Evolutionary conservation across 2,113 vertebrate genomes (phyloP).

Genomic region (Cebus imitator): DNA sequence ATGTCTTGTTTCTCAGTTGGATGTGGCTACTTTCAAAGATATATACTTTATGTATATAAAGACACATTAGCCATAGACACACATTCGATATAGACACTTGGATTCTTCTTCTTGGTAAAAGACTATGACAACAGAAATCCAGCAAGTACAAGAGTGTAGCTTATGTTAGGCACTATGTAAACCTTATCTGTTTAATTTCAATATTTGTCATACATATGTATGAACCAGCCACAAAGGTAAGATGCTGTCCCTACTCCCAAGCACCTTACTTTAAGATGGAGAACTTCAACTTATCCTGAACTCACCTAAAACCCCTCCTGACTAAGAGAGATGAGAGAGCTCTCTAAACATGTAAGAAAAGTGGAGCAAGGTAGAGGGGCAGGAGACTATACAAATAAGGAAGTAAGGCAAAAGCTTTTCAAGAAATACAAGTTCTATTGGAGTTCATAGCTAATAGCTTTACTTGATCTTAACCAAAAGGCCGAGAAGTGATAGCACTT

Average conservation of each 20-base stretch:
- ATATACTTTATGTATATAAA: background rate
- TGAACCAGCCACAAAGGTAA: background rate
- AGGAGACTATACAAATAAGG: background rate
- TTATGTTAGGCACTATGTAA: background rate
- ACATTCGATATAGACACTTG: background rate
- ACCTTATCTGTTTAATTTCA: background rate
- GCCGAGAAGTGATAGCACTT: background rate
- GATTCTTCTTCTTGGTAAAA: background rate
- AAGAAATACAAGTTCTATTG: background rate
- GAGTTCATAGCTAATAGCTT: background rate
- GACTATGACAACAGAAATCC: background rate
- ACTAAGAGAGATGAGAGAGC: background rate
- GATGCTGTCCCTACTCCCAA: background rate
- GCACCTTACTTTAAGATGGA: background rate
- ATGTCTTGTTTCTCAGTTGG: background rate
- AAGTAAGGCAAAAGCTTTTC: background rate
- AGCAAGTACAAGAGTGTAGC: background rate
- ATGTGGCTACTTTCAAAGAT: slow-evolving; percentile 1
- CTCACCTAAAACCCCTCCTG: slow-evolving; percentile 61
- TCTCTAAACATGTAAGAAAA: background rate
- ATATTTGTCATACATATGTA: background rate
- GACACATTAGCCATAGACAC: background rate
- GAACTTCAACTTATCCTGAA: slow-evolving; percentile 73
- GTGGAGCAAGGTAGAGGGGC: background rate
- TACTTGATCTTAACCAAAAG: too few relatives aligned